A percentile compares a stretch with the other conserved stretches of the same genome.
phyloP scores from a whole-genome alignment of 1,140 invertebrate genomes.

The Vollenhovia emeryi region DNA sequence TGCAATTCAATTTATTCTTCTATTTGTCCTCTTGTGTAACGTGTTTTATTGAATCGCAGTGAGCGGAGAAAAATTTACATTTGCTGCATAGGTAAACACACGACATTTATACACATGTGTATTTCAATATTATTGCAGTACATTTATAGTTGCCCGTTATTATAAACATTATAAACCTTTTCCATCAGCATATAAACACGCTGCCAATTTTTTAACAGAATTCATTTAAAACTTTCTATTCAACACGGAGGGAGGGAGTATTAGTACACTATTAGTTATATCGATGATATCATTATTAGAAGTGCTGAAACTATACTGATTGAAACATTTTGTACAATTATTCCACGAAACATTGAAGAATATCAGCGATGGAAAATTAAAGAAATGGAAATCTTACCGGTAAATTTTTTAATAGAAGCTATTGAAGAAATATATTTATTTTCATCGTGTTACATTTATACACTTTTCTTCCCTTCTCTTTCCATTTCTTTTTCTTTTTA shows the following conservation, averaged over 20 bases:
- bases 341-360: not conserved
- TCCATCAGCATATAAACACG: not conserved
- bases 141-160: conserved; percentile 39
- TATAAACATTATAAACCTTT: conserved; percentile 46
- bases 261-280: not conserved
- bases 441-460: not conserved
- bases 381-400: not conserved
- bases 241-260: not conserved
- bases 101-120: conserved; percentile 22
- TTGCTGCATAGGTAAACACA: conserved; percentile 36
- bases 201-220: conserved; percentile 12
- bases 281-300: not conserved
- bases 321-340: not conserved
- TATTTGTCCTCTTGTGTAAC: conserved; percentile 41
- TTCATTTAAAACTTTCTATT: conserved; percentile 4
- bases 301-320: not conserved
- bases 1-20: conserved; percentile 50
- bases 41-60: conserved; percentile 47
- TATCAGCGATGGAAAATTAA: not conserved
- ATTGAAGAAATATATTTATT: not conserved
- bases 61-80: conserved; percentile 43
- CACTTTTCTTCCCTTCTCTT: not conserved
- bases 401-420: not conserved
- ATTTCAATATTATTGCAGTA: conserved; percentile 48
- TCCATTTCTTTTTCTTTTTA: not conserved